Conservation (phyloP, 2,888 invertebrate genomes). For the Sinotaia quadrata region DNA sequence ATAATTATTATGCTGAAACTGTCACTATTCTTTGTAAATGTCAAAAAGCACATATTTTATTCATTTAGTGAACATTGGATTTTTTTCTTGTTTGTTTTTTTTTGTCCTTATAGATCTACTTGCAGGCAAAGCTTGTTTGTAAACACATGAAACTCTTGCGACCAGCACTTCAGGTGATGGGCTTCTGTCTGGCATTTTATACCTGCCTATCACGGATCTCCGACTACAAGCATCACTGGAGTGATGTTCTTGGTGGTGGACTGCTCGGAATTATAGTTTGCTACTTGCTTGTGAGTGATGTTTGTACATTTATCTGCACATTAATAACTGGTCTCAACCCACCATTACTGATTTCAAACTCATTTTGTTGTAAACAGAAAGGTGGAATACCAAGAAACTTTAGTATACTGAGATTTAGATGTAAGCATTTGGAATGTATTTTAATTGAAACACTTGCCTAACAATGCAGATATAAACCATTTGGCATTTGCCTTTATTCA, state of each 20-base stretch:
- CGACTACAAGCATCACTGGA: constrained; percentile 99
- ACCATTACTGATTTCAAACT: too few species aligned
- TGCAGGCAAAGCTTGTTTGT: constrained; percentile 50
- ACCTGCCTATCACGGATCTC: constrained; percentile 85
- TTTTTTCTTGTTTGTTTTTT: background rate
- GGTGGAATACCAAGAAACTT: too few species aligned
- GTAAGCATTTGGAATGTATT: too few species aligned
- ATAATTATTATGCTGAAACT: background rate
- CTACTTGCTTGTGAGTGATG: constrained; percentile 46
- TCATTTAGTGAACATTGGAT: background rate
- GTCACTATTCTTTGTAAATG: background rate
- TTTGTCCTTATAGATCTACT: constrained; percentile 45
- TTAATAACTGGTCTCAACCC: too few species aligned
- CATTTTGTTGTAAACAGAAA: too few species aligned
- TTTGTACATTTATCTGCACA: too few species aligned
- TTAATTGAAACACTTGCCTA: too few species aligned
- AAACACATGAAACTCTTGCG: constrained; percentile 79
- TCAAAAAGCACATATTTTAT: too few species aligned
- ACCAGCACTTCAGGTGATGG: constrained; percentile 86
- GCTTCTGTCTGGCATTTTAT: constrained; percentile 80
- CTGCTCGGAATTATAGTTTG: constrained; percentile 73
- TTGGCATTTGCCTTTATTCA: too few species aligned
- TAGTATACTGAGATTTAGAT: too few species aligned
- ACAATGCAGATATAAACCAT: too few species aligned
- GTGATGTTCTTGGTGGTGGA: constrained; percentile 90